Conservation (phyloP, 2,888 invertebrate species). For the Nineta flava region DNA sequence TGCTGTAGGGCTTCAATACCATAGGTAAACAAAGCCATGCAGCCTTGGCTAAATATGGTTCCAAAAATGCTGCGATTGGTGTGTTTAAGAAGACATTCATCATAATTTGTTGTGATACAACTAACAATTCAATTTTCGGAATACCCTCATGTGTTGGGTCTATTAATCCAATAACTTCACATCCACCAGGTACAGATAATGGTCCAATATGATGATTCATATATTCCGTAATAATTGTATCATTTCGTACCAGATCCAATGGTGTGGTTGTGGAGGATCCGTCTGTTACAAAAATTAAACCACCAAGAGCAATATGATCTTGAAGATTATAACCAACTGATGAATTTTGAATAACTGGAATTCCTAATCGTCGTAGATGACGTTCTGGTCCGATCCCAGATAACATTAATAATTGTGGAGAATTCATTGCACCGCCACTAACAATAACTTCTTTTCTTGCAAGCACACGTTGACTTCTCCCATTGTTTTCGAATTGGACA, state of each 20-base stretch:
- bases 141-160: constrained; percentile 36
- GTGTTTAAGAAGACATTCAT: constrained; percentile 22
- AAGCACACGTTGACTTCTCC: constrained; percentile 32
- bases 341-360: constrained; percentile 37
- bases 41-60: constrained; percentile 32
- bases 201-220: constrained; percentile 36
- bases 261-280: constrained; percentile 14
- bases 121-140: constrained; percentile 49
- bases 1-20: constrained; percentile 57
- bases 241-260: background rate
- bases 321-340: constrained; percentile 52
- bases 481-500: constrained; percentile 38
- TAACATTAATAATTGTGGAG: constrained; percentile 63
- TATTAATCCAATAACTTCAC: constrained; percentile 48
- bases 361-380: constrained; percentile 38
- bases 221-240: constrained; percentile 29
- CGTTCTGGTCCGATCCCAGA: constrained; percentile 56
- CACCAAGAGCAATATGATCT: constrained; percentile 52
- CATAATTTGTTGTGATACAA: constrained; percentile 36
- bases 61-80: constrained; percentile 14
- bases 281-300: constrained; percentile 38
- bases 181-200: constrained; percentile 44
- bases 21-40: constrained; percentile 52
- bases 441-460: constrained; percentile 58
- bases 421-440: constrained; percentile 59